phyloP scores from a whole-genome alignment of 2,888 invertebrate genomes.

The Fragum sueziense region DNA sequence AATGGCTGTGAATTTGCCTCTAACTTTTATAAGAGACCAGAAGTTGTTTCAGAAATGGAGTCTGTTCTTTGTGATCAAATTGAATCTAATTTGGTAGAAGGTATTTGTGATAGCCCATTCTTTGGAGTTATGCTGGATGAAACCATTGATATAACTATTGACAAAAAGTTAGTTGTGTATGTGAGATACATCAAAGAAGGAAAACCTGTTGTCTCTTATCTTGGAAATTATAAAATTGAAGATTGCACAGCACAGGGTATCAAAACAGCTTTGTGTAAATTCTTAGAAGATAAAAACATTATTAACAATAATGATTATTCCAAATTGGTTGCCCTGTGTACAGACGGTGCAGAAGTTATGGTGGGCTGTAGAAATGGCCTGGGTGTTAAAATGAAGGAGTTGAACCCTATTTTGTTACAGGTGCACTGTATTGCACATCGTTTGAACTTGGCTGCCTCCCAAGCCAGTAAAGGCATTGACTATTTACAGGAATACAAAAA shows the following conservation, averaged over 20 bases:
- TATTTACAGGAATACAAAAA: neutral
- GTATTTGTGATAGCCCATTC: constrained; percentile 19
- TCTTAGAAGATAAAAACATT: constrained; percentile 1
- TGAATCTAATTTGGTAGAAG: neutral
- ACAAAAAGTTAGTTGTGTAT: constrained; percentile 22
- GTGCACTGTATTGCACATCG: constrained; percentile 19
- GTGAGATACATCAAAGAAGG: constrained; percentile 22
- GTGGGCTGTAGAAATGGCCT: constrained; percentile 18
- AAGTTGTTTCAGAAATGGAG: constrained; percentile 25
- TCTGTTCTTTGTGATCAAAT: constrained; percentile 14
- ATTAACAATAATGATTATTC: neutral
- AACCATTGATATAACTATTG: too few species aligned
- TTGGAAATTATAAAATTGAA: constrained; percentile 11
- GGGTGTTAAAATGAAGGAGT: constrained; percentile 9
- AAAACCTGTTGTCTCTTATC: constrained; percentile 11
- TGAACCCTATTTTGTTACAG: neutral
- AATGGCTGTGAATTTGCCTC: constrained; percentile 15
- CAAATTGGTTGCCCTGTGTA: constrained; percentile 4
- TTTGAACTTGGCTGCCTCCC: constrained; percentile 14
- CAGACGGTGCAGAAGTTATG: constrained; percentile 27
- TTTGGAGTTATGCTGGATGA: constrained; percentile 31
- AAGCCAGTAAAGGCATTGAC: constrained; percentile 9
- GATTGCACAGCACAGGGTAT: constrained; percentile 28
- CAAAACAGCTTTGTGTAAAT: constrained; percentile 6
- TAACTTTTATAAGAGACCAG: constrained; percentile 17